Base-by-base conservation (phyloP, 2,113 vertebrate genomes). In the Chaenogobius annularis region DNA sequence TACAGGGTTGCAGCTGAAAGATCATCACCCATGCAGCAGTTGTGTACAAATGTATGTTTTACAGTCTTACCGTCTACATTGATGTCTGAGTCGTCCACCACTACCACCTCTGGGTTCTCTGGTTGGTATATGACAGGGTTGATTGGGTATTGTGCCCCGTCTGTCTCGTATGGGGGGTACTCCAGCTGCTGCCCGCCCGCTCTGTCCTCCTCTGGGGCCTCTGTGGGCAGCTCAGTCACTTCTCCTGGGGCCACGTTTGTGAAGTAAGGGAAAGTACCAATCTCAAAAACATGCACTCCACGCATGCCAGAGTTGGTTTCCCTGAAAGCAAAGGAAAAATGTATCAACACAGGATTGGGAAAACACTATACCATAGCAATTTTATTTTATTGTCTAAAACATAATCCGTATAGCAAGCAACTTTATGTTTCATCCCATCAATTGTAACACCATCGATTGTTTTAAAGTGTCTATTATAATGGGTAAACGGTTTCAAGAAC, bases 261-360 rank as follows among this genome's bases (percentile, higher is more conserved):
- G 68, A 93, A 91, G 22, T 92, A 90, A 50, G 93, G 92, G 0
- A 91, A 92, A 0, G 95, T 95, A 31, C 97, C 95, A 0, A 98
- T 95, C 86, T 97, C 95, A 0, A 95, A 98, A 58, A 97, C 95
- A 96, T 96, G 98, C 40, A 96, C 69, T 0, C 97, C 97, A 15
- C 76, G 91, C 72, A 84, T 79, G 67, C 97, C 97, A 10, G 94
- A 91, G 90, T 99, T 99, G 73, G 96, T 97, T 80, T 91, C 85
- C 91, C 96, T 97, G 46, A 63, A 63, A 46, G 14, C 56, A 50
- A 44, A 26, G 43, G n/a, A 40, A 31, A 20, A 66, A 22, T 14
- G n/a, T 12, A 8, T 12, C 9, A 56, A 22, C 14, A 52, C 48
- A 52, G 47, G 3, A 15, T 48, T 15, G 14, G 13, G 14, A 48